Conservation (phyloP, 1,140 invertebrate genomes). For the Rhyzopertha dominica region DNA sequence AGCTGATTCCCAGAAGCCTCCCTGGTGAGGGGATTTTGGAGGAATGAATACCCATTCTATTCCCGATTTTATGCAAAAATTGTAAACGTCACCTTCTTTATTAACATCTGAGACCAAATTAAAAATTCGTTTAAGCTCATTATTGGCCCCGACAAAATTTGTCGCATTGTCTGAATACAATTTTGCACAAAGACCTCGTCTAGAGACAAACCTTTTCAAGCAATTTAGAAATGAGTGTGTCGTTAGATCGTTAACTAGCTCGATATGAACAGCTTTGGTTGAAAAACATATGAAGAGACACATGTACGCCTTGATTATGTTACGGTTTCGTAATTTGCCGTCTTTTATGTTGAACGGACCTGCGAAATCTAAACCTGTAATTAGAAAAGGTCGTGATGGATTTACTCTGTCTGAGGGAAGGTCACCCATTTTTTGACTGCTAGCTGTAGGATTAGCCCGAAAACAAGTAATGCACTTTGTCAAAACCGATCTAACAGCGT, state of each 20-base stretch:
- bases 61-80: too few species aligned
- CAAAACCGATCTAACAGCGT: conserved; percentile 22
- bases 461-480: conserved; percentile 23
- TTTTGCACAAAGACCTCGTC: conserved; percentile 27
- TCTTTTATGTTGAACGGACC: conserved; percentile 35
- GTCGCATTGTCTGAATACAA: conserved; percentile 29
- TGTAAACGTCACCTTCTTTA: too few species aligned
- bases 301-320: conserved; percentile 35
- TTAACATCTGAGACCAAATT: conserved; percentile 18
- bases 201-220: conserved; percentile 35
- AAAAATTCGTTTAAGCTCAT: conserved; percentile 13
- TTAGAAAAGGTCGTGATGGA: conserved; percentile 35
- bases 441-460: conserved; percentile 5
- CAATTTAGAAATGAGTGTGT: conserved; percentile 29
- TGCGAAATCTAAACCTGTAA: conserved; percentile 35
- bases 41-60: too few species aligned
- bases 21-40: conserved; percentile 29
- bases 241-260: conserved; percentile 36
- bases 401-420: conserved; percentile 34
- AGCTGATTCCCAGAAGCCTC: conserved; percentile 37
- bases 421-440: conserved; percentile 37
- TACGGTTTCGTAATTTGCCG: conserved; percentile 13
- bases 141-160: conserved; percentile 23
- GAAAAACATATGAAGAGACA: conserved; percentile 41
- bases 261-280: conserved; percentile 41